Conservation (phyloP, 2,797 vertebrate species). For the Macropus fuliginosus region DNA sequence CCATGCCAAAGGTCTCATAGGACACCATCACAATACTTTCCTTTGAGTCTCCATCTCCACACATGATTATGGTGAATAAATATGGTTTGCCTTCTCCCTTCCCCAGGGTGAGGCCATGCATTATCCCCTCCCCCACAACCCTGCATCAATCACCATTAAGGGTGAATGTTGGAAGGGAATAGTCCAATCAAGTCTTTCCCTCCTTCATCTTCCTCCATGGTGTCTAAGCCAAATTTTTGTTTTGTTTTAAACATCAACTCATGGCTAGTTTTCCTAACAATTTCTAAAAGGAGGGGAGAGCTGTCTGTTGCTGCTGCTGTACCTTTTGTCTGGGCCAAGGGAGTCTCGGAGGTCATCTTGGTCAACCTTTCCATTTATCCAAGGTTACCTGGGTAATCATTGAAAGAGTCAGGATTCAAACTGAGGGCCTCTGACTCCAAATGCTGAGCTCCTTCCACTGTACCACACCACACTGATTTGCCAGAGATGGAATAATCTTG, state of each 20-base stretch:
- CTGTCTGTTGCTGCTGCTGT: background rate
- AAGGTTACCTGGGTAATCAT: background rate
- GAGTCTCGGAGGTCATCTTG: background rate
- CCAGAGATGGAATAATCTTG: background rate
- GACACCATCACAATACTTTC: background rate
- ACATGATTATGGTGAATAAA: background rate
- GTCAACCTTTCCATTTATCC: background rate
- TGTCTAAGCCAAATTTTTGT: background rate
- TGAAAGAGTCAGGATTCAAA: background rate
- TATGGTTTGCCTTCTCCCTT: background rate
- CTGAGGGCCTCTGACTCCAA: background rate
- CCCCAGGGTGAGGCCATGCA: background rate
- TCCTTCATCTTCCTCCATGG: background rate
- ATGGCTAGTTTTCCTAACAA: background rate
- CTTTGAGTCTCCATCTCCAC: background rate
- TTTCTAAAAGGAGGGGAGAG: background rate
- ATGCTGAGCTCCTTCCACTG: background rate
- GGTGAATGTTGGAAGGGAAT: background rate
- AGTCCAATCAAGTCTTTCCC: background rate
- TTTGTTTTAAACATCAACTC: background rate
- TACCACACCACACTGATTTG: background rate
- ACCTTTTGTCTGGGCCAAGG: background rate
- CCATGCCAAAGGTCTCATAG: background rate
- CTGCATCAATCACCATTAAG: background rate
- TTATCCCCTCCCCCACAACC: background rate